Base-by-base conservation (phyloP, 2,113 vertebrate genomes). In the Salvelinus sp. region DNA sequence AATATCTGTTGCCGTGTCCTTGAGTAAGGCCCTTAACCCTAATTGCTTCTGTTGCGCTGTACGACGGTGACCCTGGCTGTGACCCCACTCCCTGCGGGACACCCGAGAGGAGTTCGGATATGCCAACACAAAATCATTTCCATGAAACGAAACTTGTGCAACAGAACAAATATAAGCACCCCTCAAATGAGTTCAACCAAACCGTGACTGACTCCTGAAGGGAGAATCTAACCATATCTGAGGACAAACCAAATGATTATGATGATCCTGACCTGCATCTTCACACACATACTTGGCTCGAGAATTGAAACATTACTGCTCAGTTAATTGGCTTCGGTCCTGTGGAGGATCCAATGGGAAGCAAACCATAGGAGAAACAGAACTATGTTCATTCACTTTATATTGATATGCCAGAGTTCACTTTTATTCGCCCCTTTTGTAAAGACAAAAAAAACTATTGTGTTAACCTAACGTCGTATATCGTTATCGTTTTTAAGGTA, bases 401-500 rank as follows among this genome's bases (percentile, higher is more conserved):
- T 73, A 63, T 44, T 63, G 22, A 63, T 62, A 63, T 38, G n/a
- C 50, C 57, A 72, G 54, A 72, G 54, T 27, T 60, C 38, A 47
- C 30, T 50, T 48, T 74, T 66, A 75, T 47, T 47, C 3, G 10
- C 64, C 68, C 23, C 50, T 6, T 27, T 62, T 22, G 6, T 23
- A 54, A 54, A 54, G 50, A 54, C 16, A 23, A 14, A 62, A 69
- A 60, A 68, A 9, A 44, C 48, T 48, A 25, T 44, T 30, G 69
- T 68, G 78, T 77, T 78, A 73, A 68, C n/a, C 1, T 25, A 1
- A 71, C 13, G 13, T 22, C 48, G 30, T 23, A 57, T 30, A 57
- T 80, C 73, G 44, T 72, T 80, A 73, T 82, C 1, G 13, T 18
- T 54, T 44, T 44, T 23, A 23, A 62, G 20, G 18, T 54, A 62